Base-by-base conservation (phyloP, 2,113 vertebrate species). In the Urocitellus parryii region DNA sequence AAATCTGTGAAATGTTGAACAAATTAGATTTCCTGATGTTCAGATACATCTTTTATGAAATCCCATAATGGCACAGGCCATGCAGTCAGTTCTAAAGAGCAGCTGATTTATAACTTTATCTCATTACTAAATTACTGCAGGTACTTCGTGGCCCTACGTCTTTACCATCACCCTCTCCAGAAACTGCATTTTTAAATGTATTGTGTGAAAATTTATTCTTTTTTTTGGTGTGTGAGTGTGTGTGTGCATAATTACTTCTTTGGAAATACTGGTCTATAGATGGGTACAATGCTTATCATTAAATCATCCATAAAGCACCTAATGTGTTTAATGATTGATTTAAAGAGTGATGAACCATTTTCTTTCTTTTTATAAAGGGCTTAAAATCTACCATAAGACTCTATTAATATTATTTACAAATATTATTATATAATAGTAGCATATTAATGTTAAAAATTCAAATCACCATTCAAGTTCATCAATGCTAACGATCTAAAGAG, bases 271-370 rank as follows among this genome's bases (percentile, higher is more conserved):
- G 27, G 12, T 91, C 73, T 92, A 3, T 80, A 58, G 56, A 51
- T 48, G 51, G 86, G 27, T 77, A 27, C 10, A 39, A 22, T 72
- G 51, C 29, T 84, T 58, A 27, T 89, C 32, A 82, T 83, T 83
- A 90, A 83, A 78, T 83, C 24, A 70, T 72, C 88, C 74, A 65
- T n/a, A 88, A 95, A 96, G 29, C 42, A 74, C 29, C 22, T 56
- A 27, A 53, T 67, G 82, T 13, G 34, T 73, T 87, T 90, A 88
- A 90, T 72, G 37, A 86, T 63, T 81, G 82, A 56, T 77, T 93
- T 18, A 80, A 61, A 84, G 22, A 91, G 11, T 63, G 25, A 32
- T 7, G 22, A 92, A 86, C 29, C 17, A 45, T 53, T 92, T 92
- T 20, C 39, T 86, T 87, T 29, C 32, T 78, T 37, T 80, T 25